Conservation (phyloP, 2,113 vertebrate species). For the Antechinus stuartii region DNA sequence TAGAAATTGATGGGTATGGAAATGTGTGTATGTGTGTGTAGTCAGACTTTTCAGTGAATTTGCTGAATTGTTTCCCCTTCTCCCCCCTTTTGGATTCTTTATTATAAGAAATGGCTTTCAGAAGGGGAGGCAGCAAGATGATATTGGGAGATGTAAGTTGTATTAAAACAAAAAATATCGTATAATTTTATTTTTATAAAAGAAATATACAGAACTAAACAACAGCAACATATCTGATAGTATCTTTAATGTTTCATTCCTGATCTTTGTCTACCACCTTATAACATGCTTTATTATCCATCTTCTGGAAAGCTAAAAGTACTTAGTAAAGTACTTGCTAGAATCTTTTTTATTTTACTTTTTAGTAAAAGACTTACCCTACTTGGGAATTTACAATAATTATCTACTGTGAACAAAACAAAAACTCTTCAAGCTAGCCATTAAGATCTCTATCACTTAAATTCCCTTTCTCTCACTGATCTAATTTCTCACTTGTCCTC, state of each 20-base stretch:
- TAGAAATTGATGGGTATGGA: not conserved
- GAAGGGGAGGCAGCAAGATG: not conserved
- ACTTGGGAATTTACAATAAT: not conserved
- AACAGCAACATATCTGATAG: not conserved
- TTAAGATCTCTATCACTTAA: not conserved
- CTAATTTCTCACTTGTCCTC: not conserved
- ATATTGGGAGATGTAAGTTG: not conserved
- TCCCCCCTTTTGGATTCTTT: not conserved
- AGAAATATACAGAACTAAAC: not conserved
- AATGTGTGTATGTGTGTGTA: not conserved
- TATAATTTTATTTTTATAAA: not conserved
- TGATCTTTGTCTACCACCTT: not conserved
- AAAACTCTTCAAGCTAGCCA: not conserved
- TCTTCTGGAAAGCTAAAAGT: not conserved
- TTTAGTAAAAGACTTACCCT: not conserved
- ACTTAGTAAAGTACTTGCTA: not conserved
- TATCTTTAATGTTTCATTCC: not conserved
- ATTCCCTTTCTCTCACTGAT: not conserved
- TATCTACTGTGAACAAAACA: not conserved
- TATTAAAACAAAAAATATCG: not conserved
- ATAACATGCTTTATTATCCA: not conserved
- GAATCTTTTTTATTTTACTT: not conserved
- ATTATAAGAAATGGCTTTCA: not conserved
- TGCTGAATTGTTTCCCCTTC: not conserved
- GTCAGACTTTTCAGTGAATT: not conserved